Evolutionary conservation across 2,797 vertebrate genomes (phyloP).

Genomic region (Danio albolineatus): DNA sequence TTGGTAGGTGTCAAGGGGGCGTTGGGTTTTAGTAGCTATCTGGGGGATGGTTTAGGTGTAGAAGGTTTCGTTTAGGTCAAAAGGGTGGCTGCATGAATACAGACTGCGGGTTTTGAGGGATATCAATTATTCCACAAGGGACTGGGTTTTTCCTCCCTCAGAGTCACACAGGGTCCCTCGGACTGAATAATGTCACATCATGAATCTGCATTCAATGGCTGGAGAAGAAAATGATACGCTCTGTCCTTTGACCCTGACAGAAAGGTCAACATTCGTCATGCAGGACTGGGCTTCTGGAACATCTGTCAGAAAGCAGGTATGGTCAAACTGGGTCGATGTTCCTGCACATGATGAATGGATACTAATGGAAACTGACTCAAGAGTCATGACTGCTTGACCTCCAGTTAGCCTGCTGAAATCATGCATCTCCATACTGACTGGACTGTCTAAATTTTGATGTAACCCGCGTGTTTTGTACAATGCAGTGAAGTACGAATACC

Average conservation of each 20-base stretch:
- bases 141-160: slow-evolving; percentile 59
- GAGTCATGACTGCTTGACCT: slow-evolving; percentile 50
- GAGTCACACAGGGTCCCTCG: slow-evolving; percentile 60
- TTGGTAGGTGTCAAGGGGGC: slow-evolving; percentile 61
- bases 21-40: slow-evolving; percentile 47
- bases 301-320: slow-evolving; percentile 78
- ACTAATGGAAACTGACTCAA: slow-evolving; percentile 59
- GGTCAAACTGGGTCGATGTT: slow-evolving; percentile 61
- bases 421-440: too few species aligned
- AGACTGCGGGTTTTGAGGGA: slow-evolving; percentile 56
- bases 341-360: slow-evolving; percentile 64
- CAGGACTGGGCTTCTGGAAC: slow-evolving; percentile 70
- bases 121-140: slow-evolving; percentile 63
- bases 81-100: slow-evolving; percentile 64
- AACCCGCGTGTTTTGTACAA: neutral
- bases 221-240: slow-evolving; percentile 75
- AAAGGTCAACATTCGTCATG: slow-evolving; percentile 76
- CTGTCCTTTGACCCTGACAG: slow-evolving; percentile 71
- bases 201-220: slow-evolving; percentile 75
- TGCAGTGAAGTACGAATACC: too few species aligned
- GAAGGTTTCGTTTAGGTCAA: slow-evolving; percentile 65
- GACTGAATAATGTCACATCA: slow-evolving; percentile 72
- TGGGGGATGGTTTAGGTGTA: slow-evolving; percentile 35
- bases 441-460: too few species aligned
- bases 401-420: slow-evolving; percentile 43